These are phyloP conservation scores for Bursaphelenchus mucronatus DNA, from an alignment of 1,140 invertebrate species.

Conservation along the genomic window DNA sequence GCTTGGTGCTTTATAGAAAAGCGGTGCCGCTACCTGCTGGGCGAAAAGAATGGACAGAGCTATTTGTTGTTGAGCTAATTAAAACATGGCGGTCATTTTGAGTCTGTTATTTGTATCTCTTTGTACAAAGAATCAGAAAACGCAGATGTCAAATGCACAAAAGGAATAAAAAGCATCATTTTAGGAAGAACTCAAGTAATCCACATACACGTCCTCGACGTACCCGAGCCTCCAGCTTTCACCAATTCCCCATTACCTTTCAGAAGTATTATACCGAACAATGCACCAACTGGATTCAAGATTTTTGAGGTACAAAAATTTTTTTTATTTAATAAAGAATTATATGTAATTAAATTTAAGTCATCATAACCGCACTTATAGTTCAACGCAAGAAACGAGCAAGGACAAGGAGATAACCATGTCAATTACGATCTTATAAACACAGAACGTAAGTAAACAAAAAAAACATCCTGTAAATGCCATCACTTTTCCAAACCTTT, in stretches of 20 bases:
- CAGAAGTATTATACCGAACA: constrained; percentile 53
- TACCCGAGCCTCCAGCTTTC: constrained; percentile 55
- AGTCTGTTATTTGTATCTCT: constrained; percentile 7
- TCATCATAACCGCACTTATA: constrained; percentile 10
- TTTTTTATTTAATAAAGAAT: constrained; percentile 21
- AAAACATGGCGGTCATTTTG: constrained; percentile 9
- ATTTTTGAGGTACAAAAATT: constrained; percentile 37
- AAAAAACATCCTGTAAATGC: not conserved
- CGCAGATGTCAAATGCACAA: constrained; percentile 8
- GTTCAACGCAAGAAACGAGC: constrained; percentile 55
- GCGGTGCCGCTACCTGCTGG: not conserved
- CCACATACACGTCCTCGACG: constrained; percentile 44
- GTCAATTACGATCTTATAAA: constrained; percentile 56
- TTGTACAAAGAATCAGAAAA: constrained; percentile 10
- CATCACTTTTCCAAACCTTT: constrained; percentile 6
- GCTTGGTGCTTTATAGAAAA: constrained; percentile 1
- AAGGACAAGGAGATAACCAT: constrained; percentile 50
- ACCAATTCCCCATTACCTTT: constrained; percentile 52
- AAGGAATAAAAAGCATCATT: constrained; percentile 39
- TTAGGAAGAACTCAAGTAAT: constrained; percentile 48
- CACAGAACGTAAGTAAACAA: constrained; percentile 50
- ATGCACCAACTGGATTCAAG: constrained; percentile 49
- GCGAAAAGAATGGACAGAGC: constrained; percentile 14
- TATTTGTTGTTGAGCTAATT: not conserved
- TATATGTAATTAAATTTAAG: constrained; percentile 4